A percentile compares a stretch with the other conserved stretches of the same genome.
Conservation (phyloP, 2,797 vertebrate species). For the Hypotaenidia philippensis region DNA sequence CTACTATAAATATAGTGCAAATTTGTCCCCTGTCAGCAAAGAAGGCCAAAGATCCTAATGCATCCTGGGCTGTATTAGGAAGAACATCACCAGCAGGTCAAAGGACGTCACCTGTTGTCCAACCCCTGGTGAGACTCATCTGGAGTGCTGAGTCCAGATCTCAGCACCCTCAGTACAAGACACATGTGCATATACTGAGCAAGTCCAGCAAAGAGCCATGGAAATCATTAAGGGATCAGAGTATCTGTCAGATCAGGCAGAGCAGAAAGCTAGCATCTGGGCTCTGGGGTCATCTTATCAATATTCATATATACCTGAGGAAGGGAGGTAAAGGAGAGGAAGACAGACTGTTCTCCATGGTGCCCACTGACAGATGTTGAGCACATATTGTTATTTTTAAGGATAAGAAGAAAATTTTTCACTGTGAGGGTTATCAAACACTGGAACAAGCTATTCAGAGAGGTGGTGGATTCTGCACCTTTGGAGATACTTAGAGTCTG, state of each 20-base stretch:
- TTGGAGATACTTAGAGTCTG: too few species aligned
- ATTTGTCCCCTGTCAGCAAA: not conserved
- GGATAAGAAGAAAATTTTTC: too few species aligned
- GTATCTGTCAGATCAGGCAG: fast-evolving
- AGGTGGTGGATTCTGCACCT: too few species aligned
- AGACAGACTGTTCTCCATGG: not conserved
- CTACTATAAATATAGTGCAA: not conserved
- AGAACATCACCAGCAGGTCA: not conserved
- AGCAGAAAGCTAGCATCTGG: not conserved
- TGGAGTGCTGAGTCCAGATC: not conserved
- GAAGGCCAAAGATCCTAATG: not conserved
- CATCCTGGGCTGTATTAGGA: not conserved
- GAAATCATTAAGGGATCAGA: not conserved
- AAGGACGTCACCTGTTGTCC: not conserved
- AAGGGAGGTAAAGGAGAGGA: not conserved
- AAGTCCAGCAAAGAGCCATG: not conserved
- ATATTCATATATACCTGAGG: not conserved
- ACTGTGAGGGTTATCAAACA: too few species aligned
- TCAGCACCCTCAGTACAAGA: not conserved
- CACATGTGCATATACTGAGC: fast-evolving
- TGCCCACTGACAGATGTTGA: not conserved
- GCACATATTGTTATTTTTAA: not conserved
- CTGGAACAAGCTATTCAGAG: too few species aligned
- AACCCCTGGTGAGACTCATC: not conserved
- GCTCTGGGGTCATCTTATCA: not conserved